A percentile compares a stretch with the other conserved stretches of the same genome.
Conservation (phyloP, 2,113 vertebrate species). For the Pelecanus crispus region DNA sequence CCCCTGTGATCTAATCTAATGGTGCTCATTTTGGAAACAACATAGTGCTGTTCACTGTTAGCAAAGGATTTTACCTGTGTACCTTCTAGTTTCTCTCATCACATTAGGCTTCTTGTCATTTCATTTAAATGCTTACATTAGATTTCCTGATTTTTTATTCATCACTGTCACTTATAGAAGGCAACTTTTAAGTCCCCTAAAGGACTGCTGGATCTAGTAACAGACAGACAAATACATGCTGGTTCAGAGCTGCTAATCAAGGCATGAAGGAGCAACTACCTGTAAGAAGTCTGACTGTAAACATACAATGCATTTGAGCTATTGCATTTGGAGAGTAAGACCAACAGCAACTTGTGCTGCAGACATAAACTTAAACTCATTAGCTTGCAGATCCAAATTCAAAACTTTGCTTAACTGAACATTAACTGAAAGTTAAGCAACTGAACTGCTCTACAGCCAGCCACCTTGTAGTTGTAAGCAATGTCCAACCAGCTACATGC, state of each 20-base stretch:
- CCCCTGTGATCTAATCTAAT: background rate
- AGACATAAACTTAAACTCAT: background rate
- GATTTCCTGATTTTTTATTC: background rate
- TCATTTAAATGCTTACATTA: background rate
- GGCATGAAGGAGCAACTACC: background rate
- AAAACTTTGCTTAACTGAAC: background rate
- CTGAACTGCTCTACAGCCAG: background rate
- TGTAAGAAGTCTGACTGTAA: background rate
- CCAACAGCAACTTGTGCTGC: background rate
- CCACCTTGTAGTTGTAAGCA: background rate
- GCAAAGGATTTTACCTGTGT: background rate
- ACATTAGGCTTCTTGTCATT: background rate
- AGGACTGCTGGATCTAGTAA: background rate
- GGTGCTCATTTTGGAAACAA: background rate
- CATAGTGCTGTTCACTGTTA: background rate
- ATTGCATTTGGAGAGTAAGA: background rate
- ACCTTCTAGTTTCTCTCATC: background rate
- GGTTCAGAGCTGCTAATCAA: background rate
- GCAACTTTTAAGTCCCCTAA: background rate
- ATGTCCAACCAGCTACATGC: background rate
- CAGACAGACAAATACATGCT: rapidly evolving
- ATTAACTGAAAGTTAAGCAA: background rate
- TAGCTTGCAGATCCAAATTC: background rate
- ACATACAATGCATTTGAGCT: too few species aligned
- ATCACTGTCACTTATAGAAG: background rate